A percentile compares a stretch with the other conserved stretches of the same genome.
phyloP scores from a whole-genome alignment of 2,797 vertebrate genomes.

The Hozukius guyotensis region DNA sequence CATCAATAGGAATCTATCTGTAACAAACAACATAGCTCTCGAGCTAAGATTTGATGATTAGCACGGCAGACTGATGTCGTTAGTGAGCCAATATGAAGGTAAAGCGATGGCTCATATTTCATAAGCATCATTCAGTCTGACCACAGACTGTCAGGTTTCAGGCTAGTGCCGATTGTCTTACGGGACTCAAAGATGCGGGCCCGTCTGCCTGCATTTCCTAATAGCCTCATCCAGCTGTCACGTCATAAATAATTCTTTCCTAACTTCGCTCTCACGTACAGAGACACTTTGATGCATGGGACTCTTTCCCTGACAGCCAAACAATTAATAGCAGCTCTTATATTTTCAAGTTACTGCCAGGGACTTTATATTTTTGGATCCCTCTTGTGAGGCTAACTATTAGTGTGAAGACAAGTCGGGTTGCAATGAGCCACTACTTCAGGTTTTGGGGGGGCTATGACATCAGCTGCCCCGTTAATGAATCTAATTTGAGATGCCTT shows the following conservation, averaged over 20 bases:
- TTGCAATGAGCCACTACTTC: conserved; percentile 1
- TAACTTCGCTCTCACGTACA: not conserved
- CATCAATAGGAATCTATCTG: not conserved
- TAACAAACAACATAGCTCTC: not conserved
- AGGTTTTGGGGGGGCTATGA: not conserved
- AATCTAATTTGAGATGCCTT: conserved; percentile 6
- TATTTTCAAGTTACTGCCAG: conserved; percentile 1
- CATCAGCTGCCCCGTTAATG: conserved; percentile 16
- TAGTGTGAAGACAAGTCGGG: not conserved
- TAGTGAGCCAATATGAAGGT: not conserved
- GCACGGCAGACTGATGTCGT: not conserved
- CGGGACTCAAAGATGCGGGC: not conserved
- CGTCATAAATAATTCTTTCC: conserved; percentile 24
- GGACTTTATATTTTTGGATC: conserved; percentile 12
- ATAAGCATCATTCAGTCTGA: not conserved
- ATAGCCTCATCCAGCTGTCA: conserved; percentile 15
- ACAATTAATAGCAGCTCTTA: conserved; percentile 15
- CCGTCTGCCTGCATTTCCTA: conserved; percentile 7
- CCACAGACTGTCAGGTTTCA: not conserved
- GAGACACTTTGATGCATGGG: conserved; percentile 16
- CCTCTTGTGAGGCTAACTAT: not conserved
- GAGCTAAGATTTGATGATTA: not conserved
- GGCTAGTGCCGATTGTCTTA: not conserved
- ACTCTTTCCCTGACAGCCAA: conserved; percentile 16
- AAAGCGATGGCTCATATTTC: not conserved